phyloP scores from a whole-genome alignment of 2,113 vertebrate genomes.

The Tamias sibiricus region DNA sequence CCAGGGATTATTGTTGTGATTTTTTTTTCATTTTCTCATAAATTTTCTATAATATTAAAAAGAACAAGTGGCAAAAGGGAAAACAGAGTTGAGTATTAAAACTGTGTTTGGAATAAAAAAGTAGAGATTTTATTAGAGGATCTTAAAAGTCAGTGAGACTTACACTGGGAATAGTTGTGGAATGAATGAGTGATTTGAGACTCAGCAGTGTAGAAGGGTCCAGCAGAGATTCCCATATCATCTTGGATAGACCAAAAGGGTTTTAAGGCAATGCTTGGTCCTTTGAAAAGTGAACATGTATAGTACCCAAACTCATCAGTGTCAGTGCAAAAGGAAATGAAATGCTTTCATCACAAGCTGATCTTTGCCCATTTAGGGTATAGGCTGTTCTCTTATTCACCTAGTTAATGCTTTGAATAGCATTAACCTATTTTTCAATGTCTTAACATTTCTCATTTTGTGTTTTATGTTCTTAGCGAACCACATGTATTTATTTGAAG shows the following conservation, averaged over 20 bases:
- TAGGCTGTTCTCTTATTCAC: not conserved
- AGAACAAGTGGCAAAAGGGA: not conserved
- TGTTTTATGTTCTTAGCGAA: slow-evolving; percentile 84
- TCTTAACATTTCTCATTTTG: slow-evolving; percentile 58
- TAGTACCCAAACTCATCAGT: not conserved
- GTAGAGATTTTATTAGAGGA: not conserved
- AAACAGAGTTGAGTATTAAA: not conserved
- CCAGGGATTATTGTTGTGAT: not conserved
- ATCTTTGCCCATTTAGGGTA: not conserved
- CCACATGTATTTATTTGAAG: slow-evolving; percentile 96
- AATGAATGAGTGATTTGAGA: not conserved
- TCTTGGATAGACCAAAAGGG: not conserved
- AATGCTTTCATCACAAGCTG: not conserved
- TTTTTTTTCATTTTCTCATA: not conserved
- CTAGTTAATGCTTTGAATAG: not conserved
- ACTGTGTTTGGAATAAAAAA: not conserved
- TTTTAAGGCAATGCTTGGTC: not conserved
- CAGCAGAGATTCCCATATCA: not conserved
- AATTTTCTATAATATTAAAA: not conserved
- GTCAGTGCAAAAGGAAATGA: not conserved
- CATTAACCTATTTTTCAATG: not conserved
- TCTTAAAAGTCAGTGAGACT: not conserved
- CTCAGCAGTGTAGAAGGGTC: not conserved
- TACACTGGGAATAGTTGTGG: not conserved
- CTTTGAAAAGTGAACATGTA: not conserved